Percentiles rank a stretch among this genome's conserved stretches.
Evolutionary conservation across 2,797 vertebrate genomes (phyloP).

Genomic region (Myotis myotis): DNA sequence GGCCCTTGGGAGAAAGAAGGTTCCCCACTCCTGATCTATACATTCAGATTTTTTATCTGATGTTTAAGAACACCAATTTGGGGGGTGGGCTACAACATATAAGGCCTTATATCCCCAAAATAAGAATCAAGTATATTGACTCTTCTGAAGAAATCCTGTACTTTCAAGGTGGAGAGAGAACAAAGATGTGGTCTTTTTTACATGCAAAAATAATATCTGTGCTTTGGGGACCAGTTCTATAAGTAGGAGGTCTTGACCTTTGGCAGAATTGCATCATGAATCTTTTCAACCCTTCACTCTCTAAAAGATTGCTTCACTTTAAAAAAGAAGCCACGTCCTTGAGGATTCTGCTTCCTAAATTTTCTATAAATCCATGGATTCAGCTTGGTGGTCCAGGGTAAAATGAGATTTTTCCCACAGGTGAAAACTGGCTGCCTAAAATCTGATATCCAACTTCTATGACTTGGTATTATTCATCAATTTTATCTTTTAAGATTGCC

Average conservation of each 20-base stretch:
- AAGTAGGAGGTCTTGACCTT: slow-evolving; percentile 27
- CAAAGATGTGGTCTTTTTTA: background rate
- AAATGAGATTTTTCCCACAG: background rate
- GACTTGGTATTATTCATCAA: background rate
- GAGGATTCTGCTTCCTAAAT: slow-evolving; percentile 12
- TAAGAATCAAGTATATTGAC: background rate
- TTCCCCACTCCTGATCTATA: background rate
- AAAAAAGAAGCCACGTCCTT: slow-evolving; percentile 42
- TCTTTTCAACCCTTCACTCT: slow-evolving; percentile 23
- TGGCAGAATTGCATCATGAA: slow-evolving; percentile 10
- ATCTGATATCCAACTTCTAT: background rate
- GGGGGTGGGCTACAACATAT: background rate
- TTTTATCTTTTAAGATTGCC: background rate
- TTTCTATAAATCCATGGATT: background rate
- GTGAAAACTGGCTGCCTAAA: slow-evolving; percentile 38
- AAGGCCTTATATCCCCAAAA: background rate
- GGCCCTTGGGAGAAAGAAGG: too few relatives aligned
- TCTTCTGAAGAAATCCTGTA: slow-evolving; percentile 13
- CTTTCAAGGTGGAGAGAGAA: background rate
- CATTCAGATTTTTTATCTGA: background rate
- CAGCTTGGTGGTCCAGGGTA: background rate
- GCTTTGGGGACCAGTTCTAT: background rate
- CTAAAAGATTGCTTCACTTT: slow-evolving; percentile 6
- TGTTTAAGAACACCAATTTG: background rate
- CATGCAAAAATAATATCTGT: slow-evolving; percentile 21